phyloP scores from a whole-genome alignment of 2,113 vertebrate genomes.

The Rattus rattus region DNA sequence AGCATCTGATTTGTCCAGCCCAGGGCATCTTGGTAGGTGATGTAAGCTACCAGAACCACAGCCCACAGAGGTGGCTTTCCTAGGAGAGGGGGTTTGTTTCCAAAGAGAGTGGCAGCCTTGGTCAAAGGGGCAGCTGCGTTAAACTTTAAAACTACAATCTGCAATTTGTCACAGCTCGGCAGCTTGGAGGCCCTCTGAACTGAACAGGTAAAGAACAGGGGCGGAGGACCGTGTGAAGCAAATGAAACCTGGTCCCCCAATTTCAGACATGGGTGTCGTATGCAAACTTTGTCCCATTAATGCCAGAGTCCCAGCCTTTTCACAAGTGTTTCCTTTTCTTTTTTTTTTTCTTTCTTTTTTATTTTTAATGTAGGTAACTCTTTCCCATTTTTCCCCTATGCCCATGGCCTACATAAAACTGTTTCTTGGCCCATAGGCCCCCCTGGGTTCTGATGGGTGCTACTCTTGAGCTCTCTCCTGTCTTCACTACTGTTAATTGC shows the following conservation, averaged over 20 bases:
- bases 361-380: neutral
- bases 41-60: neutral
- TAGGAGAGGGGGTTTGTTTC: neutral
- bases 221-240: neutral
- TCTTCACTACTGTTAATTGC: neutral
- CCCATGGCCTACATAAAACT: neutral
- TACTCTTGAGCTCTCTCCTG: neutral
- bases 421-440: neutral
- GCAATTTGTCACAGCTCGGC: neutral
- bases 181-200: neutral
- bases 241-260: neutral
- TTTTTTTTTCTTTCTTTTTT: neutral
- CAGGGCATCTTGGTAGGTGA: neutral
- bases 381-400: neutral
- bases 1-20: neutral
- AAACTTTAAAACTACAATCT: neutral
- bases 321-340: neutral
- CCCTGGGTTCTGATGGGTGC: neutral
- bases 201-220: neutral
- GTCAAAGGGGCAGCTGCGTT: neutral
- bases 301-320: neutral
- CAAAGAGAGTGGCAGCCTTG: neutral
- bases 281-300: neutral
- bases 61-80: neutral
- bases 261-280: neutral